phyloP scores from a whole-genome alignment of 2,113 vertebrate genomes.

The Brachirus orientalis region DNA sequence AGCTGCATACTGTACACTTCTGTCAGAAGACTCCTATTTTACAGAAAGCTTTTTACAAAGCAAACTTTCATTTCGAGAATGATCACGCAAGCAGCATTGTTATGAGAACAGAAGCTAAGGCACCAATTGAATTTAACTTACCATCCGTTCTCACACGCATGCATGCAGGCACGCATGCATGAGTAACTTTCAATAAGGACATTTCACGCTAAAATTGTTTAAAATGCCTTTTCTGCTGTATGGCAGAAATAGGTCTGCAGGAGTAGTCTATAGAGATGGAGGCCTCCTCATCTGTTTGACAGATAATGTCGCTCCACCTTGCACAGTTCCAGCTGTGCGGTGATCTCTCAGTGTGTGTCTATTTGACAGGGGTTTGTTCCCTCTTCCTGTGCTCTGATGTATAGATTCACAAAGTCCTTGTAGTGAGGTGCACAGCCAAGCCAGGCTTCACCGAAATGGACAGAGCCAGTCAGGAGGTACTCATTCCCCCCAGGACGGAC shows the following conservation, averaged over 20 bases:
- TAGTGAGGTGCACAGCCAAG: slow-evolving; percentile 91
- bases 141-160: slow-evolving; percentile 12
- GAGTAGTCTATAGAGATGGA: background rate
- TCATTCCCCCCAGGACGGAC: slow-evolving; percentile 83
- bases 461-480: slow-evolving; percentile 90
- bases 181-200: slow-evolving; percentile 14
- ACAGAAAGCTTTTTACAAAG: slow-evolving; percentile 89
- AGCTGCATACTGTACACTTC: slow-evolving; percentile 81
- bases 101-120: slow-evolving; percentile 22
- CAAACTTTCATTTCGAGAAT: slow-evolving; percentile 69
- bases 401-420: slow-evolving; percentile 90
- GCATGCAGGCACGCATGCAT: slow-evolving; percentile 7
- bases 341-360: slow-evolving; percentile 77
- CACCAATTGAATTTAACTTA: slow-evolving; percentile 40
- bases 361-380: slow-evolving; percentile 92
- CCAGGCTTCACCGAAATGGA: slow-evolving; percentile 92
- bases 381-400: slow-evolving; percentile 81
- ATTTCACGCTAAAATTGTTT: slow-evolving; percentile 13
- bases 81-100: slow-evolving; percentile 54
- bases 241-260: slow-evolving; percentile 22
- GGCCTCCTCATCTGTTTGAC: background rate
- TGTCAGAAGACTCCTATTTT: slow-evolving; percentile 83
- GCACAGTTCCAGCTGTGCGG: background rate
- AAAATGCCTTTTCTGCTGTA: slow-evolving; percentile 22
- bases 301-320: background rate